These are phyloP conservation scores for Pachyuromys duprasi DNA, from an alignment of 2,797 vertebrate species.

Conservation along the genomic window DNA sequence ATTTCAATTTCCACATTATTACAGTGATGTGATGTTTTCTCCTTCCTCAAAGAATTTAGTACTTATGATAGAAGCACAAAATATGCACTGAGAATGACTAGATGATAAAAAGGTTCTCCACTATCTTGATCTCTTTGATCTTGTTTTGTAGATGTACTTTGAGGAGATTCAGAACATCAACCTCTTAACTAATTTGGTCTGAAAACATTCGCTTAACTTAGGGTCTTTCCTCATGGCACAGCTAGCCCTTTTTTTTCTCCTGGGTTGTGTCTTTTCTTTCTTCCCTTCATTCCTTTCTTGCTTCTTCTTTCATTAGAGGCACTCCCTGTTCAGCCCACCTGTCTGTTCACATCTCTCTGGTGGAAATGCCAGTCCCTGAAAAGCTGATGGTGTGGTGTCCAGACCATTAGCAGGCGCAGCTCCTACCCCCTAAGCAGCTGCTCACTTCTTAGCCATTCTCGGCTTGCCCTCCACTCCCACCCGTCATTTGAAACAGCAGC, in stretches of 20 bases:
- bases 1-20: not conserved
- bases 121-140: not conserved
- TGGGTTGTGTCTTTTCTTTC: not conserved
- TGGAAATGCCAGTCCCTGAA: not conserved
- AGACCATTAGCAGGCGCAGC: not conserved
- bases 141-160: not conserved
- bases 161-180: not conserved
- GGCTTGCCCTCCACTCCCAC: not conserved
- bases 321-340: not conserved
- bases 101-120: not conserved
- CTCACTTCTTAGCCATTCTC: not conserved
- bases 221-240: too few species aligned
- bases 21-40: not conserved
- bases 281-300: not conserved
- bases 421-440: not conserved
- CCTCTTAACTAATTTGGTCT: not conserved
- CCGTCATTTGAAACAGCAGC: not conserved
- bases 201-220: not conserved
- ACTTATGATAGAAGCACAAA: not conserved
- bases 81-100: too few species aligned
- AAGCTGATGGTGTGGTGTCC: not conserved
- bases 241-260: not conserved
- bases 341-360: not conserved
- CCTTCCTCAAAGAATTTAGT: not conserved
- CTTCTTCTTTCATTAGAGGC: not conserved